Percentiles rank a stretch among this genome's conserved stretches.
Conservation (phyloP, 2,797 vertebrate species). For the Ciconia nigra region DNA sequence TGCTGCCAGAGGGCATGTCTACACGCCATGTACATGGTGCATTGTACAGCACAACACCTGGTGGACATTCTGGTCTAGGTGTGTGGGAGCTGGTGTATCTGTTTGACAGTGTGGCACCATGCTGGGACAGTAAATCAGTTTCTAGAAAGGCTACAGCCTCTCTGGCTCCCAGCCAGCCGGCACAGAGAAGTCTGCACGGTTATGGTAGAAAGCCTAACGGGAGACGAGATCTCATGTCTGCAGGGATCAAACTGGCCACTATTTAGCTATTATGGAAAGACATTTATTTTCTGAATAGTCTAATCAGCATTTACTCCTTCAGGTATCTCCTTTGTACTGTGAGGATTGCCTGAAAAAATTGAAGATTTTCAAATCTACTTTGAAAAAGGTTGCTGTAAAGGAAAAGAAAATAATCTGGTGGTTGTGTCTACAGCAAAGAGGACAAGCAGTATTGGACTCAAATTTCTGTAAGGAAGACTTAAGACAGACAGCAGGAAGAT, state of each 20-base stretch:
- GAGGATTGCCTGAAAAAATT: neutral
- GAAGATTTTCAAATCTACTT: neutral
- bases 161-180: neutral
- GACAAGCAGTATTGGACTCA: neutral
- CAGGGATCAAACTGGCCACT: neutral
- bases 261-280: neutral
- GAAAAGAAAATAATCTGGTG: neutral
- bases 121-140: neutral
- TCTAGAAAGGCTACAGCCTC: neutral
- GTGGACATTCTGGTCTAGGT: neutral
- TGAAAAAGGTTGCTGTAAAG: neutral
- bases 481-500: neutral
- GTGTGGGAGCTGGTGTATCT: neutral
- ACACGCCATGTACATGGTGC: accelerated
- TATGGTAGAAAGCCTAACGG: neutral
- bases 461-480: neutral
- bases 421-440: neutral
- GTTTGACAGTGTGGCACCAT: neutral
- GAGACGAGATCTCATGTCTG: neutral
- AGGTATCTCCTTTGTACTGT: neutral
- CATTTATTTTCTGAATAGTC: neutral
- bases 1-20: neutral
- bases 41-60: neutral
- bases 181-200: neutral
- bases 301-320: neutral